Percentiles rank a stretch among this genome's conserved stretches.
Evolutionary conservation across 2,113 vertebrate species (phyloP).

Genomic region (Oncorhynchus tshawytscha): DNA sequence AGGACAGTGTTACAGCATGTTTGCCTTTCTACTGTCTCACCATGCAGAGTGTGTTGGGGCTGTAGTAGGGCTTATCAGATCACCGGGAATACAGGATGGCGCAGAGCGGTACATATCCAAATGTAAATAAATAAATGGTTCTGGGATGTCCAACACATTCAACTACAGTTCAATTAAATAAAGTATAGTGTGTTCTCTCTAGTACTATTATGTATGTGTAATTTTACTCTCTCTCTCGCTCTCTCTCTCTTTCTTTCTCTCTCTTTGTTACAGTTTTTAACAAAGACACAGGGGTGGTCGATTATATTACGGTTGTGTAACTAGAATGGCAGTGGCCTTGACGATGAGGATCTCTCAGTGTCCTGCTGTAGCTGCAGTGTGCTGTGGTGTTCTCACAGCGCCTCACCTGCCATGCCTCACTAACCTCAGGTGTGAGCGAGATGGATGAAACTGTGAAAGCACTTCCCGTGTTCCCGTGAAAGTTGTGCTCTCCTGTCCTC

Average conservation of each 20-base stretch:
- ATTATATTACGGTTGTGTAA: neutral
- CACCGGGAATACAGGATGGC: too few relatives aligned
- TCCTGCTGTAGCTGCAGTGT: too few relatives aligned
- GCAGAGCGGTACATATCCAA: too few relatives aligned
- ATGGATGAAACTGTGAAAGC: conserved; percentile 5
- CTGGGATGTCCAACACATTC: too few relatives aligned
- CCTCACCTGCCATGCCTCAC: conserved; percentile 13
- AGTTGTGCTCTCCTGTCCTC: neutral
- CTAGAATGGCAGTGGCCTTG: neutral
- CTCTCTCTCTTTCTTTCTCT: neutral
- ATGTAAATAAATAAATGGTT: too few relatives aligned
- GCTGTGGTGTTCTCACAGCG: too few relatives aligned
- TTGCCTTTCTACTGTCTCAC: conserved; percentile 8
- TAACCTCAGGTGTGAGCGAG: conserved; percentile 25
- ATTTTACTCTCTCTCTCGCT: neutral
- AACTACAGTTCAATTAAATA: too few relatives aligned
- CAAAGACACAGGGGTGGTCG: neutral
- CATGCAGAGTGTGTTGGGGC: too few relatives aligned
- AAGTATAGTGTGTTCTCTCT: too few relatives aligned
- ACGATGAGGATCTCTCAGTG: too few relatives aligned
- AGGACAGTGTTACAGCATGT: neutral
- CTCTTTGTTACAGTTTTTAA: neutral
- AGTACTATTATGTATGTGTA: neutral
- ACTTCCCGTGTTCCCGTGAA: conserved; percentile 5
- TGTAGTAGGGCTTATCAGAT: too few relatives aligned